Evolutionary conservation across 2,888 invertebrate genomes (phyloP), one percentile per base, ranked within the genome.

Genomic region (Synanthedon formicaeformis): DNA sequence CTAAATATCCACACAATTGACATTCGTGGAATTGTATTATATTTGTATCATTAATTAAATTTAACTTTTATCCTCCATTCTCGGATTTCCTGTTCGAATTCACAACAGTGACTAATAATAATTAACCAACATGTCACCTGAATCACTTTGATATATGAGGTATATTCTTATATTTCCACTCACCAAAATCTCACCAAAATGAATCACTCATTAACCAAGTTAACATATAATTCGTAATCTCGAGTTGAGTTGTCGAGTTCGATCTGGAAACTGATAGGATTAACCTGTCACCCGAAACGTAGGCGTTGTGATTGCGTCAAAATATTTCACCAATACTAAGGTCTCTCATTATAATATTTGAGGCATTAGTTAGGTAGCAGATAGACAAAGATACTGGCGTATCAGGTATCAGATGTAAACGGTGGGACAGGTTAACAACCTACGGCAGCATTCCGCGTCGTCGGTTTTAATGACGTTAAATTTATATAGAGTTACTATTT

Each of bases 381-480:
- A 80, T 82, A 78, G 71, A 70, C 69, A 71, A 70, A 76, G 79
- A 81, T 81, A 81, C 68, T 65, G 64, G 62, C 67, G 71, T 81
- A 82, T 82, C 75, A 66, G 71, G 68, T 81, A 81, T 82, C 80
- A 78, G 81, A 81, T 78, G 81, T 77, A 78, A 78, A 69, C 65
- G 66, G 61, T 61, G 67, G 75, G 76, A 81, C 80, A 79, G 78
- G 83, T 78, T 77, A 81, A 79, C 77, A 78, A 77, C 79, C 80
- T 70, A 74, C 65, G 57, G 66, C 75, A 67, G 71, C 81, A 83
- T 83, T 83, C 82, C 83, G 68, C 63, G 62, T 67, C 62, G 66
- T 66, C 56, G 54, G 62, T 66, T 23, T 72, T 77, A 81, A 81
- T 78, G 73, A 80, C 71, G 64, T 57, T 34, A 53, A 54, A 78